These are phyloP conservation scores for Corythaeola cristata DNA, from an alignment of 2,113 vertebrate species.

Conservation along the genomic window DNA sequence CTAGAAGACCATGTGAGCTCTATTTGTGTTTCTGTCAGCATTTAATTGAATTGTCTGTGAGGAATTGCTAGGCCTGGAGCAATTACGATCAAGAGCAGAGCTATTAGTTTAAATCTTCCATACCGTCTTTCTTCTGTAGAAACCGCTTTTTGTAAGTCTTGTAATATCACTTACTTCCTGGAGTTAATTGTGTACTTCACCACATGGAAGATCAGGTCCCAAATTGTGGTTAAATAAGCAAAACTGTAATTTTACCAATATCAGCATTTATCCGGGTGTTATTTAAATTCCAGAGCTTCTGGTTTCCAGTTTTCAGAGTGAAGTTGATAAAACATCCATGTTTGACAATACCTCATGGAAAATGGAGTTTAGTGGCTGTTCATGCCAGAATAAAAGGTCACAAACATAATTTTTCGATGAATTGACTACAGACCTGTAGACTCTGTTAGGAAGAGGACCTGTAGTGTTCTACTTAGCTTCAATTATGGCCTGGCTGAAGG, in stretches of 20 bases:
- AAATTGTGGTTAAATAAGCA: not conserved
- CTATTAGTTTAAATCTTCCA: constrained; percentile 57
- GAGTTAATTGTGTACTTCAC: not conserved
- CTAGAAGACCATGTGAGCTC: not conserved
- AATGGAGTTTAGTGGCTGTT: not conserved
- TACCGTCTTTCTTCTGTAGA: not conserved
- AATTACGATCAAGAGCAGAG: constrained; percentile 45
- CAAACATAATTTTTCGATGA: not conserved
- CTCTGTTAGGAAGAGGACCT: not conserved
- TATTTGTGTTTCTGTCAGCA: constrained; percentile 58
- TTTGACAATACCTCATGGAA: not conserved
- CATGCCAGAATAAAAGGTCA: constrained; percentile 1
- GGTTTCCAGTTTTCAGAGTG: not conserved
- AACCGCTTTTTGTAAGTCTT: not conserved
- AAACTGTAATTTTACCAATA: not conserved
- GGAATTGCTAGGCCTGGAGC: constrained; percentile 30
- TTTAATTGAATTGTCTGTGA: constrained; percentile 63
- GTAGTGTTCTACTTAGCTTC: not conserved
- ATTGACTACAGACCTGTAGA: not conserved
- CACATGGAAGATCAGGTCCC: not conserved
- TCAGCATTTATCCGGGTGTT: not conserved
- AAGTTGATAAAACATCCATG: constrained; percentile 13
- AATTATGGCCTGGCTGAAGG: not conserved
- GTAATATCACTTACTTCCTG: not conserved
- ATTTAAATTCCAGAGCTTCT: not conserved